A percentile compares a stretch with the other conserved stretches of the same genome.
These are phyloP conservation scores for Aeoliscus strigatus DNA, from an alignment of 2,797 vertebrate genomes.

Conservation along the genomic window DNA sequence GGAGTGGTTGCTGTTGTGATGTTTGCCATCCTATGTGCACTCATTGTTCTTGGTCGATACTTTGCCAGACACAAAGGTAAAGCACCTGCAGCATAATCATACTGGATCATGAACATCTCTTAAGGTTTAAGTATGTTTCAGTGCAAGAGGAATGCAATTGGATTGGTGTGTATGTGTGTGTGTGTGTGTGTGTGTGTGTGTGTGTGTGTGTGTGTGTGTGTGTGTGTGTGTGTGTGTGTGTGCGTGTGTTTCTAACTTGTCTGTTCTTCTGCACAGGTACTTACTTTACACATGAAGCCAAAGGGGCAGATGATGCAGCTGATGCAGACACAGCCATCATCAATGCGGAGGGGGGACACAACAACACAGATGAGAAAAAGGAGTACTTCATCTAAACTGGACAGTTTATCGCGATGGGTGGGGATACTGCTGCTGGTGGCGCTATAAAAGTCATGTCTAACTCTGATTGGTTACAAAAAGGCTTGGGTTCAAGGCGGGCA, in stretches of 20 bases:
- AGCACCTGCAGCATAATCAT: conserved; percentile 26
- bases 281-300: conserved; percentile 99
- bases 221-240: conserved; percentile 13
- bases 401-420: conserved; percentile 61
- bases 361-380: conserved; percentile 98
- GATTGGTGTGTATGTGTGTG: conserved; percentile 23
- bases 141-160: conserved; percentile 11
- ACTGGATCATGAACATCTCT: conserved; percentile 55
- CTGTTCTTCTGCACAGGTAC: conserved; percentile 78
- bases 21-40: conserved; percentile 96
- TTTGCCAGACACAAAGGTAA: conserved; percentile 99
- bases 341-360: conserved; percentile 98
- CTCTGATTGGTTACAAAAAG: conserved; percentile 78
- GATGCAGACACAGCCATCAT: conserved; percentile 99
- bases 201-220: conserved; percentile 13
- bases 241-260: conserved; percentile 30
- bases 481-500: conserved; percentile 49
- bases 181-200: conserved; percentile 14
- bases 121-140: conserved; percentile 40
- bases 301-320: conserved; percentile 98
- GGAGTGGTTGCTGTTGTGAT: conserved; percentile 98
- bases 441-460: conserved; percentile 59
- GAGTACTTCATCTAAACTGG: conserved; percentile 96
- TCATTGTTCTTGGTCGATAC: conserved; percentile 96
- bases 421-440: conserved; percentile 40